These are phyloP conservation scores for Ephestia elutella DNA, from an alignment of 1,140 invertebrate genomes.

Conservation along the genomic window DNA sequence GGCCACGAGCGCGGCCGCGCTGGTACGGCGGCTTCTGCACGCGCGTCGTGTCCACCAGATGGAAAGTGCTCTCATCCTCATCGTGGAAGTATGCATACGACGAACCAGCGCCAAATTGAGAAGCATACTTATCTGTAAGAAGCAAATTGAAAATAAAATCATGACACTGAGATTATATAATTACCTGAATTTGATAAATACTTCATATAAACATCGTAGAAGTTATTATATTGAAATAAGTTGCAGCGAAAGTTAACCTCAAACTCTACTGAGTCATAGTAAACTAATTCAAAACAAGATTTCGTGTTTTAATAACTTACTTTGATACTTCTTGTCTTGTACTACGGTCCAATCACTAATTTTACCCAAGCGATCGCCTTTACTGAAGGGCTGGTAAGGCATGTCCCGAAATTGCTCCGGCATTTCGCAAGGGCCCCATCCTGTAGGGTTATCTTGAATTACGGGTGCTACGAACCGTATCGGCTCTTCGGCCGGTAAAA, in stretches of 20 bases:
- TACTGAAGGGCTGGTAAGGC: slow-evolving; percentile 98
- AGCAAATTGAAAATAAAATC: background rate
- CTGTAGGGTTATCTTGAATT: slow-evolving; percentile 91
- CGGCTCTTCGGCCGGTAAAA: slow-evolving; percentile 68
- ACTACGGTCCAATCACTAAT: slow-evolving; percentile 98
- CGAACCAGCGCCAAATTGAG: slow-evolving; percentile 94
- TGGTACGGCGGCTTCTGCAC: slow-evolving; percentile 94
- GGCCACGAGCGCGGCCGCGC: slow-evolving; percentile 87
- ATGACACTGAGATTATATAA: no score
- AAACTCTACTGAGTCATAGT: slow-evolving; percentile 12
- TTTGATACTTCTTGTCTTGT: slow-evolving; percentile 96
- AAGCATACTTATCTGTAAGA: slow-evolving; percentile 91
- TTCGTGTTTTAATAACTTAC: slow-evolving; percentile 76
- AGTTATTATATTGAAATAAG: background rate
- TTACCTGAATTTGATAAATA: no score
- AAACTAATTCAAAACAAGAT: background rate
- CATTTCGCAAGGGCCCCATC: slow-evolving; percentile 97
- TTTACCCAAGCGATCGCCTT: slow-evolving; percentile 97
- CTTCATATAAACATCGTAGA: no score
- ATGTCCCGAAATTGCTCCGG: slow-evolving; percentile 97
- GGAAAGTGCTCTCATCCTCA: slow-evolving; percentile 99
- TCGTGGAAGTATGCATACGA: slow-evolving; percentile 99
- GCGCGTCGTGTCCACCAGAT: slow-evolving; percentile 95
- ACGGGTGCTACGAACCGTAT: slow-evolving; percentile 78
- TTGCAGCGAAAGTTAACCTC: slow-evolving; percentile 23